A percentile compares a stretch with the other conserved stretches of the same genome.
Evolutionary conservation across 2,113 vertebrate species (phyloP).

Genomic region (Martes martes): DNA sequence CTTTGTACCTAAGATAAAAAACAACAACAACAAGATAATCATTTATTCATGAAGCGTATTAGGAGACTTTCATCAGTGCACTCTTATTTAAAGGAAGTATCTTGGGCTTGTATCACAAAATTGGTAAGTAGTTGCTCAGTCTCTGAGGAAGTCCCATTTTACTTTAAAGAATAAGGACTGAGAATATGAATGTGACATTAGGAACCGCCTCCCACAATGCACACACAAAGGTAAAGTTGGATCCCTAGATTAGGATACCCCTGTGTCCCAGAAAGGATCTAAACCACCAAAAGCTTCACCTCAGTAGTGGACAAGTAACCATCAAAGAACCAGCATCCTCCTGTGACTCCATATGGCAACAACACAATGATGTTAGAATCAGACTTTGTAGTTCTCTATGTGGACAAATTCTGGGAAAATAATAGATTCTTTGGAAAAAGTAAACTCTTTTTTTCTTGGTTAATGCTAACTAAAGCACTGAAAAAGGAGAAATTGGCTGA

Average conservation of each 20-base stretch:
- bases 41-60: not conserved
- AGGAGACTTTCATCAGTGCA: not conserved
- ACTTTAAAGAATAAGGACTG: not conserved
- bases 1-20: not conserved
- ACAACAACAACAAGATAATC: not conserved
- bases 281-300: not conserved
- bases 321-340: not conserved
- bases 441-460: not conserved
- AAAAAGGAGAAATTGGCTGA: not conserved
- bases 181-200: not conserved
- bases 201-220: not conserved
- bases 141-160: not conserved
- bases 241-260: not conserved
- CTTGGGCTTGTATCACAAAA: not conserved
- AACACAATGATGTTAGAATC: not conserved
- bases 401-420: not conserved
- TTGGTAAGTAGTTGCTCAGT: not conserved
- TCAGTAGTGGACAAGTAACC: not conserved
- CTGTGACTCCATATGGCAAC: not conserved
- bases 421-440: not conserved
- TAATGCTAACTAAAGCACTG: not conserved
- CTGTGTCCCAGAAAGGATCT: not conserved
- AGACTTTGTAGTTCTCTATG: not conserved
- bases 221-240: not conserved
- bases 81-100: not conserved